These are phyloP conservation scores for Pentalonia nigronervosa DNA, from an alignment of 1,140 invertebrate species.

Conservation along the genomic window DNA sequence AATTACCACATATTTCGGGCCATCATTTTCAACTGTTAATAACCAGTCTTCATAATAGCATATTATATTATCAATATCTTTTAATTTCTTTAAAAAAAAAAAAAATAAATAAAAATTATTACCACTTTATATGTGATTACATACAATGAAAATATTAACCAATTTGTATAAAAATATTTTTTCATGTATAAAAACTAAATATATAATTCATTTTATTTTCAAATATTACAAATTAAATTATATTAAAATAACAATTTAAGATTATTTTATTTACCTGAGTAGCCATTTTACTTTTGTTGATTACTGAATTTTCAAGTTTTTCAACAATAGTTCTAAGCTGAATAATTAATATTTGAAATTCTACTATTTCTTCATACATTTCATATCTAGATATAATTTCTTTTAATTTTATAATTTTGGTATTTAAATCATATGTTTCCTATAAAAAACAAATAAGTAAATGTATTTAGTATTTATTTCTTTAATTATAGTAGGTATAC, in stretches of 20 bases:
- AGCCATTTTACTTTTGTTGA: not conserved
- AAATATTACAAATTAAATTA: not conserved
- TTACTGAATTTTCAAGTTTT: not conserved
- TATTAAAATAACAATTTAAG: not conserved
- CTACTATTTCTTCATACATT: not conserved
- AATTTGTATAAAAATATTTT: not conserved
- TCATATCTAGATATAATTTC: not conserved
- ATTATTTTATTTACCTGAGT: slow-evolving; percentile 2
- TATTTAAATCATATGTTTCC: not conserved
- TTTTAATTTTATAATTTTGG: not conserved
- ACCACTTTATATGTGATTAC: not conserved
- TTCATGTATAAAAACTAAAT: not conserved
- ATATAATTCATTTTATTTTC: too few species aligned
- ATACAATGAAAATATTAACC: not conserved
- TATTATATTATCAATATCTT: not conserved
- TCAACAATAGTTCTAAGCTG: not conserved
- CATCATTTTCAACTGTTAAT: not conserved
- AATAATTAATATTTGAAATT: not conserved
- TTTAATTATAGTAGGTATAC: not conserved
- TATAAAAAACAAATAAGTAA: not conserved
- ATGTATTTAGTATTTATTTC: not conserved
- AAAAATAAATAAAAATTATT: not conserved
- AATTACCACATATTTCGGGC: not conserved
- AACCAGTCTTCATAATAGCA: slow-evolving; percentile 17
- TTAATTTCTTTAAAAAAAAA: not conserved